Base-by-base conservation (phyloP, 2,797 vertebrate genomes). In the Eptatretus atami region DNA sequence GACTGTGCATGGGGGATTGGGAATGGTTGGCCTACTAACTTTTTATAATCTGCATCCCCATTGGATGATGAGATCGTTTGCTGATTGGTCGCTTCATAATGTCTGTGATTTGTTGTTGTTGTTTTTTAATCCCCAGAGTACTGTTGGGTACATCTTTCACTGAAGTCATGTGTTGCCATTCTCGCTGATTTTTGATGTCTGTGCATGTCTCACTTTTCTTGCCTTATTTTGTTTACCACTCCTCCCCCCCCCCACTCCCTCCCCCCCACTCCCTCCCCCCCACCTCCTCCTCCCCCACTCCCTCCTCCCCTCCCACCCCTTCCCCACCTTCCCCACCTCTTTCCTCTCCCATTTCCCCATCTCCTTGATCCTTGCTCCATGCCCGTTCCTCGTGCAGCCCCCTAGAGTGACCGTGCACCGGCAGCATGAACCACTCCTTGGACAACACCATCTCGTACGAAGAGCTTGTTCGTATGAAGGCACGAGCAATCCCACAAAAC, bases 381-480 rank as follows among this genome's bases (percentile, higher is more conserved):
- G 57, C 25, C 57, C 57, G 11, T 61, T 25, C 31, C 31, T 44
- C 31, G 6, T 44, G 31, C 6, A 44, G 31, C 4, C 31, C 31
- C 31, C 31, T 44, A 8, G 31, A 44, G 31, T 44, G 31, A 44
- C 31, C 3, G 31, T 44, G 4, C 6, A 4, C 31, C n/a, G 25
- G 25, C n/a, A 61, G 57, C n/a, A 87, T 94, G 83, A 92, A 87
- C 79, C 90, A 93, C 79, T 84, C 82, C 69, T 72, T 94, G 78
- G 87, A 93, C 71, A 82, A 83, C 69, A 77, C 84, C 67, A 81
- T 85, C 77, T 86, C 86, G 67, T 94, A 86, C 73, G 87, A 93
- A 78, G 87, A 95, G 74, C 84, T 90, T 67, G 82, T 94, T 75
- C 79, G 88, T 66, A 82, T 90, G 70, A 95, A 88, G 75, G 86